Evolutionary conservation across 2,797 vertebrate species (phyloP).

Genomic region (Astyanax mexicanus): DNA sequence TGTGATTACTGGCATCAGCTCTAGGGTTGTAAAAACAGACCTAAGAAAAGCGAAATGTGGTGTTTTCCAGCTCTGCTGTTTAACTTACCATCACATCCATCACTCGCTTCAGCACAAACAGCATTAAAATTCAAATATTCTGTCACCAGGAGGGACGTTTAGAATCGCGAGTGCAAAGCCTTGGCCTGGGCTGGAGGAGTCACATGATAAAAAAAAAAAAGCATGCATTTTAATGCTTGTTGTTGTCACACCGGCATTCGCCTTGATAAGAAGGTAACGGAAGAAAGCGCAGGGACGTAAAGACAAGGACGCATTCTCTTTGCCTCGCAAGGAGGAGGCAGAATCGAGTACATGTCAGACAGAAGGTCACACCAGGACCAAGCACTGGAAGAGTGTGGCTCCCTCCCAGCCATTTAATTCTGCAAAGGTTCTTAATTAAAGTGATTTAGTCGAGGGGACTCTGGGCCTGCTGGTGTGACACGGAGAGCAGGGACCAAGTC

Average conservation of each 20-base stretch:
- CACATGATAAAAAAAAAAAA: constrained; percentile 7
- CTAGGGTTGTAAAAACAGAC: too few relatives aligned
- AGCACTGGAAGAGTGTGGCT: background rate
- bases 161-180: background rate
- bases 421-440: constrained; percentile 55
- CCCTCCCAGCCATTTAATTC: constrained; percentile 42
- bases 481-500: constrained; percentile 4
- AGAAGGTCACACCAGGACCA: constrained; percentile 30
- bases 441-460: constrained; percentile 44
- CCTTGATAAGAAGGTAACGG: constrained; percentile 16
- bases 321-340: background rate
- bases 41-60: background rate
- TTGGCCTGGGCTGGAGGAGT: constrained; percentile 25
- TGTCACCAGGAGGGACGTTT: background rate
- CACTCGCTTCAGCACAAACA: background rate
- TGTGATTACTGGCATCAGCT: too few relatives aligned
- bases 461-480: constrained; percentile 11
- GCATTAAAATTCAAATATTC: constrained; percentile 38
- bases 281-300: background rate
- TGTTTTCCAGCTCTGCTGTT: background rate
- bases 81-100: background rate
- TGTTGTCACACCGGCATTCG: constrained; percentile 5
- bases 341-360: background rate
- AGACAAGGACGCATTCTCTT: background rate
- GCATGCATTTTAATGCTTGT: constrained; percentile 35